Evolutionary conservation across 2,113 vertebrate species (phyloP).

Genomic region (Macrotis lagotis): DNA sequence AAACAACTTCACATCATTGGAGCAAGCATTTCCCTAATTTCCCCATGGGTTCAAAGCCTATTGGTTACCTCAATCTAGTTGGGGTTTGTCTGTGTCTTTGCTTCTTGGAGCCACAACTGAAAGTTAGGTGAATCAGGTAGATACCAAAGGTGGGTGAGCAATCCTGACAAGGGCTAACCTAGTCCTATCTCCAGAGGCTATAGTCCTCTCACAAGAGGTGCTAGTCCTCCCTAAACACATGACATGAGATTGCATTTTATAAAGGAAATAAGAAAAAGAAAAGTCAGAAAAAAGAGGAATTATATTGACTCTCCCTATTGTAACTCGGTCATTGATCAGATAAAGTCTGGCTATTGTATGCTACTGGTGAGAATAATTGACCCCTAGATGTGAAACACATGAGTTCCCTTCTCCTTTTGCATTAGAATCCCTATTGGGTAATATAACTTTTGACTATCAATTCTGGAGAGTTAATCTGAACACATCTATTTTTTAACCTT

Average conservation of each 20-base stretch:
- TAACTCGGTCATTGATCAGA: not conserved
- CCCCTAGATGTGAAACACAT: not conserved
- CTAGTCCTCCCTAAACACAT: not conserved
- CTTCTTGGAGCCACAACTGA: not conserved
- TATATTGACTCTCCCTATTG: not conserved
- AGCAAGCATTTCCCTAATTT: too few species aligned
- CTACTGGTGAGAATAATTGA: not conserved
- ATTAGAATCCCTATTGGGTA: not conserved
- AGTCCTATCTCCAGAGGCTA: not conserved
- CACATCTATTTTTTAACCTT: not conserved
- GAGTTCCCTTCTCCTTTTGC: not conserved
- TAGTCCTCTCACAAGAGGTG: not conserved
- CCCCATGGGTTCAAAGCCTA: not conserved
- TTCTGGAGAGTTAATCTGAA: conserved; percentile 27
- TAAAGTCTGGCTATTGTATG: not conserved
- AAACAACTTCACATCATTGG: too few species aligned
- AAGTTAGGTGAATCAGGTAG: not conserved
- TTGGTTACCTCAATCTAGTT: not conserved
- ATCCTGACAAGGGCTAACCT: not conserved
- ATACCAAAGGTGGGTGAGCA: not conserved
- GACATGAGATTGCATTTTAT: not conserved
- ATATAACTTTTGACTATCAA: not conserved
- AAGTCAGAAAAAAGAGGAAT: not conserved
- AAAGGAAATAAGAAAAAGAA: not conserved
- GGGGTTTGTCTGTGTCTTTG: not conserved